phyloP scores from a whole-genome alignment of 2,888 invertebrate genomes.

The Eilema sororculum region DNA sequence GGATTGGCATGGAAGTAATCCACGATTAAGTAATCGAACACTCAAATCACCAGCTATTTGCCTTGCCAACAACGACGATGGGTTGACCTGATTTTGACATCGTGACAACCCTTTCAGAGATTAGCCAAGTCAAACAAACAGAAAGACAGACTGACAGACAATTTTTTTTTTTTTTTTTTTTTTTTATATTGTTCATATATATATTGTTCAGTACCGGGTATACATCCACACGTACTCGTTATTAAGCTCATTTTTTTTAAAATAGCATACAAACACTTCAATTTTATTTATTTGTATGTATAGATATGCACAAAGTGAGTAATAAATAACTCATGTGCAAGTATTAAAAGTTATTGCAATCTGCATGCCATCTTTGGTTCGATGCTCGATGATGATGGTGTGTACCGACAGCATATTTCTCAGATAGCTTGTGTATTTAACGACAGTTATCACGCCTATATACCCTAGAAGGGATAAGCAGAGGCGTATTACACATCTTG shows the following conservation, averaged over 20 bases:
- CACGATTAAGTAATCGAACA: too few species aligned
- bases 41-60: not conserved
- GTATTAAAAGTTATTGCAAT: conserved; percentile 46
- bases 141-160: not conserved
- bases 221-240: too few species aligned
- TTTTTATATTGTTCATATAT: too few species aligned
- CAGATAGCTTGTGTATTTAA: not conserved
- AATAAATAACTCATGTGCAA: conserved; percentile 8
- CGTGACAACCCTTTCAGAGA: not conserved
- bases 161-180: too few species aligned
- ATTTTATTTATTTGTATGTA: not conserved
- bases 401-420: conserved; percentile 28
- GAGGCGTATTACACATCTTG: too few species aligned
- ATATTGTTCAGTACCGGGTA: too few species aligned
- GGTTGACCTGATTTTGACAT: not conserved
- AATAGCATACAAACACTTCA: not conserved
- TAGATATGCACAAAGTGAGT: not conserved
- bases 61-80: too few species aligned
- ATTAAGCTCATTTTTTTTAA: not conserved
- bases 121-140: not conserved
- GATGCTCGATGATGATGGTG: conserved; percentile 20
- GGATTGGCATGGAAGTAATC: too few species aligned
- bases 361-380: conserved; percentile 41
- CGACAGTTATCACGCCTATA: too few species aligned
- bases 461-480: too few species aligned